phyloP scores from a whole-genome alignment of 2,113 vertebrate species.

The Elephantulus edwardii region DNA sequence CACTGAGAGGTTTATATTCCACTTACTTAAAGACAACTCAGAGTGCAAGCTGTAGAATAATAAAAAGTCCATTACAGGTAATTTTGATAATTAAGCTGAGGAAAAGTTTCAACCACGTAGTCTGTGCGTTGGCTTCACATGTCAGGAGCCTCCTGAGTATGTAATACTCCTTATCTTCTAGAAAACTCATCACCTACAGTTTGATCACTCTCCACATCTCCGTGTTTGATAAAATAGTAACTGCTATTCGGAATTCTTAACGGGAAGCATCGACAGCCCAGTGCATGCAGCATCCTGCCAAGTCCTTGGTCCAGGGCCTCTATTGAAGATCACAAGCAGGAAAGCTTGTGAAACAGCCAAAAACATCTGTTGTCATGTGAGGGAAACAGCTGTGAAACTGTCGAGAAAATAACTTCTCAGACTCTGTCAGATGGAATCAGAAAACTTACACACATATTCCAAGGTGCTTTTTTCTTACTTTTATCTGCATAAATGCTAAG shows the following conservation, averaged over 20 bases:
- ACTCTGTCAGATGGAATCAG: background rate
- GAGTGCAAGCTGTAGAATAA: background rate
- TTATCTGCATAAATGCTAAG: fast-evolving
- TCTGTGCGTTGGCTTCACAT: fast-evolving
- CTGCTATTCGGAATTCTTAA: fast-evolving
- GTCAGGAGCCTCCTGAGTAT: background rate
- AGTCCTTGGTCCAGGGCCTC: fast-evolving
- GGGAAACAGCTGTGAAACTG: fast-evolving
- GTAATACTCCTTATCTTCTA: too few relatives aligned
- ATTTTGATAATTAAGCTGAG: background rate
- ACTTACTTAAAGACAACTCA: background rate
- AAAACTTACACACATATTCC: fast-evolving
- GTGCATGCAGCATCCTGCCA: fast-evolving
- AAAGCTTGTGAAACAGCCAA: fast-evolving
- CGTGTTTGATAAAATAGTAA: background rate
- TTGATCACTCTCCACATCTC: background rate
- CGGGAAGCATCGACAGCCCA: fast-evolving
- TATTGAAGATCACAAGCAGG: background rate
- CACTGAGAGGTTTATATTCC: background rate
- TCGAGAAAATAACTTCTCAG: background rate
- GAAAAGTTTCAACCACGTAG: background rate
- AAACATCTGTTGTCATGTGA: fast-evolving
- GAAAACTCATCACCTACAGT: too few relatives aligned
- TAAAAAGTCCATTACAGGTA: background rate
- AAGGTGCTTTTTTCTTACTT: too few relatives aligned